Percentiles rank a stretch among this genome's conserved stretches.
These are phyloP conservation scores for Tyto alba DNA, from an alignment of 2,113 vertebrate genomes.

Conservation along the genomic window DNA sequence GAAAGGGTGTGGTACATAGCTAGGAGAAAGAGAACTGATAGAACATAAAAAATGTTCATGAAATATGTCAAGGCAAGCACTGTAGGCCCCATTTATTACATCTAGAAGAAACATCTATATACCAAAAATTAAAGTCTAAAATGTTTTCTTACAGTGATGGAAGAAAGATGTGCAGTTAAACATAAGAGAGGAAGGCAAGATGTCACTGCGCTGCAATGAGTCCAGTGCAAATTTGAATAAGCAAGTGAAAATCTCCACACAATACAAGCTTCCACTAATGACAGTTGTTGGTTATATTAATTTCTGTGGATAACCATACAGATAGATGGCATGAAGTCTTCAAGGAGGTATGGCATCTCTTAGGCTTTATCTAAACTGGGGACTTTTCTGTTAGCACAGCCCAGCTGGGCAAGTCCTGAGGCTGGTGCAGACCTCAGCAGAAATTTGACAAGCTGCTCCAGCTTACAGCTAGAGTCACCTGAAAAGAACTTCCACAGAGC, in stretches of 20 bases:
- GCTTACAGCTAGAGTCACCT: background rate
- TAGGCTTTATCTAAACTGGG: background rate
- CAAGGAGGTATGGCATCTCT: background rate
- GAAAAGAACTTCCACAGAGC: background rate
- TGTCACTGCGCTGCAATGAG: background rate
- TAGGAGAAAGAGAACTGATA: slow-evolving; percentile 9
- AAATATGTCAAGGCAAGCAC: background rate
- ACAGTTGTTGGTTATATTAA: background rate
- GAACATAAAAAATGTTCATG: background rate
- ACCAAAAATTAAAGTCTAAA: background rate
- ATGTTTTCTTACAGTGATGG: background rate
- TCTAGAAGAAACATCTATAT: background rate
- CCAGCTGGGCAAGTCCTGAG: background rate
- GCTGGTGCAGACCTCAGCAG: background rate
- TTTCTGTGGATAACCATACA: background rate
- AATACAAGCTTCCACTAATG: background rate
- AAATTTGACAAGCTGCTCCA: background rate
- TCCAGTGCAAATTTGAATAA: background rate
- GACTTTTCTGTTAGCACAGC: background rate
- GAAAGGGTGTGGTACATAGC: slow-evolving; percentile 10
- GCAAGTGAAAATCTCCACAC: background rate
- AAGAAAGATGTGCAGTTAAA: background rate
- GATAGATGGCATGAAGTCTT: background rate
- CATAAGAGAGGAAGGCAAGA: background rate
- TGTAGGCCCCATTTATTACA: background rate